Base-by-base conservation (phyloP, 2,113 vertebrate species). In the Oreochromis niloticus region DNA sequence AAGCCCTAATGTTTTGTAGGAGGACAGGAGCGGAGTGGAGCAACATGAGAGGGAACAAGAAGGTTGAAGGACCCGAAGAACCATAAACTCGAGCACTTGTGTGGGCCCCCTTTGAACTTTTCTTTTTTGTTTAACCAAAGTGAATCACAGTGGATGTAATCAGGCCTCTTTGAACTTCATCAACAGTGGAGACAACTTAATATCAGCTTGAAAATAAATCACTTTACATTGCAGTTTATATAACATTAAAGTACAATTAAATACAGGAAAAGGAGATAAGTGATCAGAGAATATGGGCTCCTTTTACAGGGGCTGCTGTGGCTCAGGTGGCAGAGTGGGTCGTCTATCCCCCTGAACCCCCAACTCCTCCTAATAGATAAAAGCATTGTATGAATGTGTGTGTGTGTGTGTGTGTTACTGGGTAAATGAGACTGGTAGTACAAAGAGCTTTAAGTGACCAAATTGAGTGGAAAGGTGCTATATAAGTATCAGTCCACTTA, bases 1-100 rank as follows among this genome's bases (percentile, higher is more conserved):
- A 90, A 90, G 85, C 85, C 89, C 46, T 91, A 91, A 95, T 92
- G 89, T 84, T 84, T 87, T 88, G 80, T 82, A 92, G 52, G 91
- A 88, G 90, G 63, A 50, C 81, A 89, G 36, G 57, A 59, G 87
- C 73, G 41, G 46, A 61, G 61, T 34, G 22, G 82, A 78, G 86
- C 24, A 63, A 61, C 39, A 84, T 1, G 22, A 68, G 36, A 81
- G 27, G 22, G 63, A 30, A 71, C 9, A n/a, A 19, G 9, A 75
- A 87, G 87, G 63, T 82, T 88, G 63, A 92, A 81, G 86, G 73
- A 81, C 16, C 82, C 11, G 4, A 48, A 63, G 52, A 87, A 41
- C 48, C 75, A 27, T 57, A 80, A 85, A 89, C 36, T 56, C 9
- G 36, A 34, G 73, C 11, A 14, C 17, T 41, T 46, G 43, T 63